Percentiles rank a stretch among this genome's conserved stretches.
These are phyloP conservation scores for Hirudo medicinalis DNA, from an alignment of 1,140 invertebrate species.

Conservation along the genomic window DNA sequence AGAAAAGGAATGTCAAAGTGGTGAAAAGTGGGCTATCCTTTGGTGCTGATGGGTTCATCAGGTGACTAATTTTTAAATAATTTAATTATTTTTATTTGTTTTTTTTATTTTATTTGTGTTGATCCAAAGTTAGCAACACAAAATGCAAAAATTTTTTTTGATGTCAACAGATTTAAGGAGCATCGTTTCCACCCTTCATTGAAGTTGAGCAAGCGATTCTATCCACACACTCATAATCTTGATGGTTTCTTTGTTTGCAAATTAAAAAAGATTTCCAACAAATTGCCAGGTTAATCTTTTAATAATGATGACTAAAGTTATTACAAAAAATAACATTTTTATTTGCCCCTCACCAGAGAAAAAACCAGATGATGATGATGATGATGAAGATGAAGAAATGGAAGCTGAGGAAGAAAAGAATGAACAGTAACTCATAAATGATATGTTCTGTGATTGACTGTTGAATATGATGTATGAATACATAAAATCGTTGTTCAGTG, in stretches of 20 bases:
- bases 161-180: slow-evolving; percentile 49
- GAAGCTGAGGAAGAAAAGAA: slow-evolving; percentile 9
- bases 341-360: background rate
- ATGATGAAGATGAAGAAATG: slow-evolving; percentile 7
- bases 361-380: slow-evolving; percentile 8
- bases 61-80: slow-evolving; percentile 42
- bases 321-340: background rate
- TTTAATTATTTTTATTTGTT: background rate
- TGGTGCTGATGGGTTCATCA: slow-evolving; percentile 84
- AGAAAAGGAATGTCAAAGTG: slow-evolving; percentile 78
- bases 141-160: slow-evolving; percentile 21
- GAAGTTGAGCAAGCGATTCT: slow-evolving; percentile 77
- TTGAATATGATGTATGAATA: too few species aligned
- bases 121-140: background rate
- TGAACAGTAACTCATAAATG: background rate
- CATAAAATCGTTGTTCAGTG: too few species aligned
- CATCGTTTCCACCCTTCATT: slow-evolving; percentile 73
- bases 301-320: background rate
- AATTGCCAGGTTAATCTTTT: slow-evolving; percentile 14
- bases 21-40: slow-evolving; percentile 86
- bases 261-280: slow-evolving; percentile 84
- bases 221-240: slow-evolving; percentile 96
- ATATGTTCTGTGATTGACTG: too few species aligned
- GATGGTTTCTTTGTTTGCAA: slow-evolving; percentile 99
- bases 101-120: background rate